A percentile compares a stretch with the other conserved stretches of the same genome.
Conservation (phyloP, 1,140 invertebrate genomes). For the Halesus radiatus region DNA sequence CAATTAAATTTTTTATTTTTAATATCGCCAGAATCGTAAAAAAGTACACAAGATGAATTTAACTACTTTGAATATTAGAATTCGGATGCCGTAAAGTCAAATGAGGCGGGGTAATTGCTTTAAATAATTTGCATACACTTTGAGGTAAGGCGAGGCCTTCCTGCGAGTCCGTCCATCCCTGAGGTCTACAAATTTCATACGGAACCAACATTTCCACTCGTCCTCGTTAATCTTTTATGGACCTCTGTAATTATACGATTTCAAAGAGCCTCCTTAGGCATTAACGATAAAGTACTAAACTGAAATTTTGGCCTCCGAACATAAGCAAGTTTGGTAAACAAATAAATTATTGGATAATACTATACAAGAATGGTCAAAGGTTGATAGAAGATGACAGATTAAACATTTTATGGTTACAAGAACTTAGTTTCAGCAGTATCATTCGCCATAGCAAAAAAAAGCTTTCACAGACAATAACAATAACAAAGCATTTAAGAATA, state of each 20-base stretch:
- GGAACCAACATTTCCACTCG: no score
- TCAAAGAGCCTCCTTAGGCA: not conserved
- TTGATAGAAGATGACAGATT: no score
- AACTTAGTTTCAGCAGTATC: no score
- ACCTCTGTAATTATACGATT: not conserved
- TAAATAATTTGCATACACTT: conserved; percentile 9
- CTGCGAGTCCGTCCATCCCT: not conserved
- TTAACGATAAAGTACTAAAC: no score
- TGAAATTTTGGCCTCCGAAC: not conserved
- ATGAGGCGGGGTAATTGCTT: not conserved
- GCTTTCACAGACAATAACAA: no score
- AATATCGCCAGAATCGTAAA: not conserved
- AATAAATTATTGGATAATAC: not conserved
- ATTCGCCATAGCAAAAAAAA: no score
- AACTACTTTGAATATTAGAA: not conserved
- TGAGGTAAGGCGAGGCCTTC: not conserved
- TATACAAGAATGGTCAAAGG: no score
- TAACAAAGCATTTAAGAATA: no score
- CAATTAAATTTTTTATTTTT: no score
- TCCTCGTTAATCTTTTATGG: conserved; percentile 1
- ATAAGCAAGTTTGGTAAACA: not conserved
- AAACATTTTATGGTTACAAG: no score
- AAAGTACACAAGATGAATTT: not conserved
- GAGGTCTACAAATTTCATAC: not conserved
- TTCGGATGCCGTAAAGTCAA: not conserved